Base-by-base conservation (phyloP, 2,888 invertebrate genomes). In the Trachelus tabidus region DNA sequence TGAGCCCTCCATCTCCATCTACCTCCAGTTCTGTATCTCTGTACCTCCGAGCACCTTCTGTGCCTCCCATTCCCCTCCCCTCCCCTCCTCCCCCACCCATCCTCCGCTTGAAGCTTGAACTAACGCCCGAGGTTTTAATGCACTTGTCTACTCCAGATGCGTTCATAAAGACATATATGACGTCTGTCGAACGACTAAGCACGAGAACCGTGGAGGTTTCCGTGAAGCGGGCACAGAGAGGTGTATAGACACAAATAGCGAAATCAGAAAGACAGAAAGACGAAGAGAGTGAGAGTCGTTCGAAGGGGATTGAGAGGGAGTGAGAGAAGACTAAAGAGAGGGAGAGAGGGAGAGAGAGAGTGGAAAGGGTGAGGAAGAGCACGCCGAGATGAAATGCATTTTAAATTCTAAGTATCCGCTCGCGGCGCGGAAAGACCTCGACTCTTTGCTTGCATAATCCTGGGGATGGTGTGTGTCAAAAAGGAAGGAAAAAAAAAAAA, bases 71-170 rank as follows among this genome's bases (percentile, higher is more conserved):
- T 40, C 73, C 71, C 79, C 75, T 73, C 37, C 75, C 80, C 79
- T 71, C 34, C 77, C 76, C 77, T 76, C 76, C 79, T 79, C 73
- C 76, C 76, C 80, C 89, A n/a, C n/a, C n/a, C n/a, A n/a, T n/a
- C n/a, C n/a, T n/a, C 88, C 35, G 12, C 88, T 90, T 87, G 83
- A 89, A 86, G 89, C 90, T 88, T 90, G 89, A 91, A 89, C 90
- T 89, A 90, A 90, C 90, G 90, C 89, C 90, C 89, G 88, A 88
- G 90, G 88, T 90, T 91, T 91, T 91, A 91, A 91, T 91, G 91
- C 91, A 91, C 91, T 91, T 91, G 91, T 91, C 90, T 90, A 89
- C 90, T 91, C 87, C 85, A 89, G 89, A 90, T 90, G 89, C 89
- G 89, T 87, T 89, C 89, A 90, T 90, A 90, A 90, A 91, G 90